Conservation (phyloP, 2,113 vertebrate species). For the Pionites leucogaster region DNA sequence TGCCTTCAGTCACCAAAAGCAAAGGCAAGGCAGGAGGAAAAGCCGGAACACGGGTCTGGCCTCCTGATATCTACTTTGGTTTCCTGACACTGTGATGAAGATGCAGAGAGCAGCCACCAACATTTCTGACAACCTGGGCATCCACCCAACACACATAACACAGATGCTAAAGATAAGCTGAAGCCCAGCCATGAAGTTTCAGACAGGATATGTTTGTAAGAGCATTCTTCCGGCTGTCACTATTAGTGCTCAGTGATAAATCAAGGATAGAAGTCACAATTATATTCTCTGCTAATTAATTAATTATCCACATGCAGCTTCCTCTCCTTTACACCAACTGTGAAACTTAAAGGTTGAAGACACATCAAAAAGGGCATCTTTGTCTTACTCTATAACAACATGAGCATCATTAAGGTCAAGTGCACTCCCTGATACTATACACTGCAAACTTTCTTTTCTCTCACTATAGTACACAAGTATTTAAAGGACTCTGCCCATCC, state of each 20-base stretch:
- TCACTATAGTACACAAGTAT: not conserved
- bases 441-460: not conserved
- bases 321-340: conserved; percentile 14
- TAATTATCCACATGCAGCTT: conserved; percentile 14
- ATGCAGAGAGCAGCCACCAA: not conserved
- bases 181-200: not conserved
- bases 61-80: not conserved
- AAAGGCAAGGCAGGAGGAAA: not conserved
- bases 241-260: not conserved
- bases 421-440: not conserved
- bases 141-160: not conserved
- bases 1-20: not conserved
- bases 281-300: conserved; percentile 18
- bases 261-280: conserved; percentile 8
- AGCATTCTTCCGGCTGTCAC: conserved; percentile 9
- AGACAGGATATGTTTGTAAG: not conserved
- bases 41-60: not conserved
- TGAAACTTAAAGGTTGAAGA: conserved; percentile 22
- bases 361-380: conserved; percentile 1
- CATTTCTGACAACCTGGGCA: not conserved
- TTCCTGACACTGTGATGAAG: not conserved
- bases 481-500: not conserved
- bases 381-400: not conserved
- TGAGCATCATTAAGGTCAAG: not conserved
- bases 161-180: not conserved